Evolutionary conservation across 2,888 invertebrate genomes (phyloP), one percentile per base, ranked within the genome.

Genomic region (Scaptodrosophila latifasciaeformis): DNA sequence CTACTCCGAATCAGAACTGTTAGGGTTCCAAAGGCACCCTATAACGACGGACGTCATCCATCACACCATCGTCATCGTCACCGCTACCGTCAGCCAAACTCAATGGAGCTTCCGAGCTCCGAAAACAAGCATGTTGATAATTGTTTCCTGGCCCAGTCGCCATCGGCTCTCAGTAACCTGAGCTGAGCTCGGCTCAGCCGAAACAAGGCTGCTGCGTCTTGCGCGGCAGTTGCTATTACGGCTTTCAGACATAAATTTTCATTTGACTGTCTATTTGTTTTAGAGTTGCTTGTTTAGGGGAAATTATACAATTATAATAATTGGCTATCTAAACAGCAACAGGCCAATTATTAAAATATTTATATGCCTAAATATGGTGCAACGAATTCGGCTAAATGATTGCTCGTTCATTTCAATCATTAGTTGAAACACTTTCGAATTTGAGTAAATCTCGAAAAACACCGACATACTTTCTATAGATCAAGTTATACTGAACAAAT

Each of bases 241-340:
- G 78, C 78, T 72, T 78, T 77, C 56, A 55, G 15, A 37, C 37
- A 37, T 37, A 3, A 17, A 17, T 30, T 0, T 43, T 13, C 7
- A 7, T 43, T n/a, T 24, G 43, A 29, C 10, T 30, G 6, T 45
- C 2, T 45, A 18, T 10, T 12, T 44, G 9, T 30, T 13, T 29
- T 15, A 3, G 44, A 9, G 7, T 30, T 44, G 70, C 76, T 75
- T 76, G 79, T 72, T 76, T 72, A 75, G 70, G 76, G 72, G 67
- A 59, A 79, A 79, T 79, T 70, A 75, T 79, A 77, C 74, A 75
- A 75, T 75, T 75, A 75, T 72, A 59, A 79, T 75, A 75, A 75
- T 75, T 75, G 74, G 65, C 37, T 17, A 17, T 60, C 65, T 58
- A 59, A 46, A 57, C 62, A 71, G 69, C 63, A 71, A 55, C 50